Evolutionary conservation across 2,113 vertebrate species (phyloP).

Genomic region (Ictalurus punctatus): DNA sequence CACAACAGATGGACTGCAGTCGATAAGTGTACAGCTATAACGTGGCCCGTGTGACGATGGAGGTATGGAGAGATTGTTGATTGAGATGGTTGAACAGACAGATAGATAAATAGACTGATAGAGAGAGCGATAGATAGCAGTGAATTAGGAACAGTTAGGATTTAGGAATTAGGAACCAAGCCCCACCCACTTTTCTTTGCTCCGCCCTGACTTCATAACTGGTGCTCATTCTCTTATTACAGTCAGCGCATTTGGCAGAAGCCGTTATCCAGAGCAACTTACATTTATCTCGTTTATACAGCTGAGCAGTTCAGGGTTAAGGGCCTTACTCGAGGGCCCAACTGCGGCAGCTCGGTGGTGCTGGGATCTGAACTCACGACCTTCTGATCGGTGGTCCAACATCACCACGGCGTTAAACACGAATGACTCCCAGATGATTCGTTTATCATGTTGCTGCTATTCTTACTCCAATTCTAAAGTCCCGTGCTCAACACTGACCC

Average conservation of each 20-base stretch:
- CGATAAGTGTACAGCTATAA: not conserved
- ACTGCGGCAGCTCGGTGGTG: too few relatives aligned
- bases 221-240: not conserved
- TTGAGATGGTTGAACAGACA: not conserved
- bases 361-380: too few relatives aligned
- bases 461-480: not conserved
- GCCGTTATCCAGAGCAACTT: too few relatives aligned
- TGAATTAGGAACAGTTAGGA: not conserved
- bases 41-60: not conserved
- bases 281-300: too few relatives aligned
- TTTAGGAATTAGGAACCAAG: too few relatives aligned
- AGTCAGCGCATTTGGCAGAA: too few relatives aligned
- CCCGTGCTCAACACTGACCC: not conserved
- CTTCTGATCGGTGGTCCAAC: too few relatives aligned
- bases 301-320: too few relatives aligned
- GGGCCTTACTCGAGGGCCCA: too few relatives aligned
- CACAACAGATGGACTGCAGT: not conserved
- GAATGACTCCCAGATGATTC: not conserved
- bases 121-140: not conserved
- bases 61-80: too few relatives aligned
- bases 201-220: not conserved
- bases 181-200: not conserved
- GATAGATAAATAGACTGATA: not conserved
- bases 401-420: not conserved
- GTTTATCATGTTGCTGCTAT: not conserved